These are phyloP conservation scores for Drosophila picticornis DNA, from an alignment of 2,888 invertebrate genomes.

Conservation along the genomic window DNA sequence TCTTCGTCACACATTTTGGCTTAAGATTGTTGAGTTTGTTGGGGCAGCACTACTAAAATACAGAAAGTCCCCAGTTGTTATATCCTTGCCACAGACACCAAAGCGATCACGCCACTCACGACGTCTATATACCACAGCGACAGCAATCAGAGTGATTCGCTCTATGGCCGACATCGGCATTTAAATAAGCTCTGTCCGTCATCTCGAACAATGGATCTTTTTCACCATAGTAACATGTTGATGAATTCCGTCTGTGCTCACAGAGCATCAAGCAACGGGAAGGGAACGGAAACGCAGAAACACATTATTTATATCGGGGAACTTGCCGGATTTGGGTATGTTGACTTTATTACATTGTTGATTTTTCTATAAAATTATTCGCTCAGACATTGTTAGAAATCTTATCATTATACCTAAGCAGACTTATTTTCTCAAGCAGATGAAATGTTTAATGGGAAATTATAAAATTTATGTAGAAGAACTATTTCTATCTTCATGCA, in stretches of 20 bases:
- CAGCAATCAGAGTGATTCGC: slow-evolving; percentile 85
- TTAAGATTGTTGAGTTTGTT: slow-evolving; percentile 33
- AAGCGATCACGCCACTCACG: slow-evolving; percentile 62
- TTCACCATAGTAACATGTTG: slow-evolving; percentile 74
- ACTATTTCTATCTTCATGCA: not conserved
- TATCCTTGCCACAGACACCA: slow-evolving; percentile 47
- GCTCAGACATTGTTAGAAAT: not conserved
- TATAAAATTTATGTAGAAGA: not conserved
- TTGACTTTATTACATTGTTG: slow-evolving; percentile 1
- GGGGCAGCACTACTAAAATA: slow-evolving; percentile 56
- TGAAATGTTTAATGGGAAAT: not conserved
- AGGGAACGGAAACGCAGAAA: slow-evolving; percentile 13
- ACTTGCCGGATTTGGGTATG: slow-evolving; percentile 2
- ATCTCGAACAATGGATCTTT: slow-evolving; percentile 68
- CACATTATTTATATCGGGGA: slow-evolving; percentile 43
- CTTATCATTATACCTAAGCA: not conserved
- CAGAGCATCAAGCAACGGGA: slow-evolving; percentile 13
- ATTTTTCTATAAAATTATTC: not conserved
- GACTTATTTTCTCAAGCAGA: not conserved
- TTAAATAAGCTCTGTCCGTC: slow-evolving; percentile 76
- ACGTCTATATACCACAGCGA: slow-evolving; percentile 83
- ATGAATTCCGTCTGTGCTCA: slow-evolving; percentile 52
- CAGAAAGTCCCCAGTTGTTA: slow-evolving; percentile 11
- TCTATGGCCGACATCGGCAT: slow-evolving; percentile 56
- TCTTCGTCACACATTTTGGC: slow-evolving; percentile 94